phyloP scores from a whole-genome alignment of 2,888 invertebrate species.

The Drosophila robusta region DNA sequence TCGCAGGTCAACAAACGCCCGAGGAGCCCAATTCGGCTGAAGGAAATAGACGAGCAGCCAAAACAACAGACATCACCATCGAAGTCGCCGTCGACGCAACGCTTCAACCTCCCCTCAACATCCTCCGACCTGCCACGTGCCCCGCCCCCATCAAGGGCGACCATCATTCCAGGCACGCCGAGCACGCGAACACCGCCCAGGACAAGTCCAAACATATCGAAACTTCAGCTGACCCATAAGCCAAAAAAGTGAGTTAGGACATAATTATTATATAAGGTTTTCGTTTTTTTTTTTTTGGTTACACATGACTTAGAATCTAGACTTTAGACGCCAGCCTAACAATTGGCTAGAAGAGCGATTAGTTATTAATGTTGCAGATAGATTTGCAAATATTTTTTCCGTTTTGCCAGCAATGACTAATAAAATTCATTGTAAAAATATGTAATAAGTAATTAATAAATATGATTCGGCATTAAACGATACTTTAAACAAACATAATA shows the following conservation, averaged over 20 bases:
- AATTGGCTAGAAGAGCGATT: neutral
- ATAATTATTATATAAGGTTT: neutral
- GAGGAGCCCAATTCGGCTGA: neutral
- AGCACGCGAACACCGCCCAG: neutral
- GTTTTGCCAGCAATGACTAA: no score
- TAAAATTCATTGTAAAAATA: slow-evolving; percentile 4
- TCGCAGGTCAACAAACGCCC: neutral
- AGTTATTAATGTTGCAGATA: neutral
- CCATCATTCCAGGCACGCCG: slow-evolving; percentile 7
- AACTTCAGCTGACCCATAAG: slow-evolving; percentile 18
- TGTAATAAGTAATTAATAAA: neutral
- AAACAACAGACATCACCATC: neutral
- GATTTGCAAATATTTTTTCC: neutral
- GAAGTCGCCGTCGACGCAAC: neutral
- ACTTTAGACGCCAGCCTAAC: neutral
- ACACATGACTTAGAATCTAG: neutral
- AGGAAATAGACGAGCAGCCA: neutral
- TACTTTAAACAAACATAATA: no score
- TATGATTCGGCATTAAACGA: no score
- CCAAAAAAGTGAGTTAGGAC: slow-evolving; percentile 34
- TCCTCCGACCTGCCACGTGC: slow-evolving; percentile 17
- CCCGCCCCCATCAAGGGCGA: slow-evolving; percentile 40
- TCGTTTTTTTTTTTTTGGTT: neutral
- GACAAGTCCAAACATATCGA: slow-evolving; percentile 17
- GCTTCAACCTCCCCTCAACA: neutral